phyloP scores from a whole-genome alignment of 2,113 vertebrate genomes.

The Grammomys surdaster region DNA sequence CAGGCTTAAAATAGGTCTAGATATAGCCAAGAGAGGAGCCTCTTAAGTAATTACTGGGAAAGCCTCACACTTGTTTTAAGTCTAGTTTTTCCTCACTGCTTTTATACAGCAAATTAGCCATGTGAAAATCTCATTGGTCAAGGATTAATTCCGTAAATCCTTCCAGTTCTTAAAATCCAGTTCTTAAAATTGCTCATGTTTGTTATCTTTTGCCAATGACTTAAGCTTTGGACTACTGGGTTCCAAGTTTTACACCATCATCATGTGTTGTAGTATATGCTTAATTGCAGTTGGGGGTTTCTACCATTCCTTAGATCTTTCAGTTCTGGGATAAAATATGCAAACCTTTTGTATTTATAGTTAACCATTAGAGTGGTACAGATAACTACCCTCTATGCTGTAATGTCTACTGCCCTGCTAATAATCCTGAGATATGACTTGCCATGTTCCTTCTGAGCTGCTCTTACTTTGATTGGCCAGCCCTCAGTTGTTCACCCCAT shows the following conservation, averaged over 20 bases:
- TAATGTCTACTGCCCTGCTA: too few relatives aligned
- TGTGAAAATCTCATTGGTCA: slow-evolving; percentile 15
- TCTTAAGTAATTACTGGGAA: slow-evolving; percentile 45
- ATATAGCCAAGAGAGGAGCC: slow-evolving; percentile 45
- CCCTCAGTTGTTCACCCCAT: too few relatives aligned
- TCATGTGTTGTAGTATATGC: neutral
- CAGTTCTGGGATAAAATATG: too few relatives aligned
- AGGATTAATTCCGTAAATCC: slow-evolving; percentile 1
- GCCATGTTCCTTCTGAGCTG: too few relatives aligned
- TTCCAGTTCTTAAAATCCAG: slow-evolving; percentile 42
- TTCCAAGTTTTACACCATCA: neutral
- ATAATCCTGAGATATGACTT: too few relatives aligned
- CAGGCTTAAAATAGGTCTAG: slow-evolving; percentile 74
- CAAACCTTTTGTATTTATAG: too few relatives aligned
- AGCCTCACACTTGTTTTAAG: slow-evolving; percentile 17
- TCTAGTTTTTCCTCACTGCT: slow-evolving; percentile 25
- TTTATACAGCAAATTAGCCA: slow-evolving; percentile 11
- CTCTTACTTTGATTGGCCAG: too few relatives aligned
- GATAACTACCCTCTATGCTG: too few relatives aligned
- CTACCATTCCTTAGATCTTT: too few relatives aligned
- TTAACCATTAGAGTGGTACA: too few relatives aligned
- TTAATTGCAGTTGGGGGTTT: too few relatives aligned
- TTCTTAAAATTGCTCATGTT: slow-evolving; percentile 52
- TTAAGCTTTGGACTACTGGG: slow-evolving; percentile 14
- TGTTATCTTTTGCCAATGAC: neutral